phyloP scores from a whole-genome alignment of 2,797 vertebrate genomes.

The Sebastes hubbsi region DNA sequence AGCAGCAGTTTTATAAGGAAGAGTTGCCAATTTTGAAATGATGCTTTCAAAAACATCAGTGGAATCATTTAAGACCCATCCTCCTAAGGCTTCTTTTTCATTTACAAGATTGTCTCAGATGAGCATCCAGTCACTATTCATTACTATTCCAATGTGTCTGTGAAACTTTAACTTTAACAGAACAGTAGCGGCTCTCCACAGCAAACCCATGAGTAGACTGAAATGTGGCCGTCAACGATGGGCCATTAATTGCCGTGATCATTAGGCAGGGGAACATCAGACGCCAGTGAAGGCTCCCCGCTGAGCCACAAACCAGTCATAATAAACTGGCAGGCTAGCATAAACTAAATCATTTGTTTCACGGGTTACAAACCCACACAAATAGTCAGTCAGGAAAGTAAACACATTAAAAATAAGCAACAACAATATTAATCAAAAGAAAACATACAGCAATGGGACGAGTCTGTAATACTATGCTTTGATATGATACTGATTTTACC shows the following conservation, averaged over 20 bases:
- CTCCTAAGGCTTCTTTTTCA: constrained; percentile 12
- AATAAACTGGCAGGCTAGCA: constrained; percentile 2
- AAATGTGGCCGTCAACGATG: constrained; percentile 34
- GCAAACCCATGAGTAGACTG: constrained; percentile 17
- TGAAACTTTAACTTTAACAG: constrained; percentile 33
- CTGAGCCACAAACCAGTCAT: constrained; percentile 23
- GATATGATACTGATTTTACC: constrained; percentile 23
- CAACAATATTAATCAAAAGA: constrained; percentile 13
- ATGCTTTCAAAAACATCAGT: not conserved
- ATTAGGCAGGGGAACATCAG: constrained; percentile 44
- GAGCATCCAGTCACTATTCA: constrained; percentile 25
- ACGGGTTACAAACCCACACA: constrained; percentile 14
- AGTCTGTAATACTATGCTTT: not conserved
- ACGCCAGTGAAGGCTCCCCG: constrained; percentile 7
- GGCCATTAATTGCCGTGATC: constrained; percentile 44
- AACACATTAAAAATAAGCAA: constrained; percentile 14
- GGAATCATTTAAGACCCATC: constrained; percentile 13
- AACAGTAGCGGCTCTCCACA: constrained; percentile 12
- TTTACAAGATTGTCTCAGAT: constrained; percentile 24
- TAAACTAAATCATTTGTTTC: constrained; percentile 13
- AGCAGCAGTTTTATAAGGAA: not conserved
- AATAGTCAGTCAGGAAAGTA: not conserved
- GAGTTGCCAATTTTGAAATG: constrained; percentile 6
- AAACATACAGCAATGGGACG: constrained; percentile 8
- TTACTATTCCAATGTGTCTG: constrained; percentile 33